A percentile compares a stretch with the other conserved stretches of the same genome.
Conservation (phyloP, 2,888 invertebrate genomes). For the Sinopyrophorus schimmeli region DNA sequence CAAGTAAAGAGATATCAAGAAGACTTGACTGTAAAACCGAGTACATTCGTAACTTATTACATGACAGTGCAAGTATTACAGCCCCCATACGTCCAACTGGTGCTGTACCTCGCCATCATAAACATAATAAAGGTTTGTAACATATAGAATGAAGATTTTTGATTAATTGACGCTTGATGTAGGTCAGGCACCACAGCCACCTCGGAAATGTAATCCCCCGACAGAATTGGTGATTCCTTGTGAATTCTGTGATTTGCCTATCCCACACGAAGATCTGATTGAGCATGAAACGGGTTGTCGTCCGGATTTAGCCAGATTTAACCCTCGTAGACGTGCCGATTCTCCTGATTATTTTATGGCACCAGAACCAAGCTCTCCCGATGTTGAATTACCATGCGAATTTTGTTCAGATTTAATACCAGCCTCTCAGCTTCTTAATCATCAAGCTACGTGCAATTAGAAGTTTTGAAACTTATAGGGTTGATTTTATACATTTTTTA, state of each 20-base stretch:
- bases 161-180: not conserved
- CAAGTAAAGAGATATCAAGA: slow-evolving; percentile 52
- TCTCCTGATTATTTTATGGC: slow-evolving; percentile 42
- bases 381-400: slow-evolving; percentile 62
- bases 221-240: slow-evolving; percentile 58
- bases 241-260: slow-evolving; percentile 60
- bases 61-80: slow-evolving; percentile 54
- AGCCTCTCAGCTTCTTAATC: slow-evolving; percentile 59
- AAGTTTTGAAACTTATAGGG: slow-evolving; percentile 16
- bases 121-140: slow-evolving; percentile 50
- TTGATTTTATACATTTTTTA: too few species aligned
- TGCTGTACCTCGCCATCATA: slow-evolving; percentile 51
- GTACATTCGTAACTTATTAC: slow-evolving; percentile 53
- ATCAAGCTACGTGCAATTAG: slow-evolving; percentile 57
- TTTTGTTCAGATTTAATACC: slow-evolving; percentile 61
- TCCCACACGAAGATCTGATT: slow-evolving; percentile 58
- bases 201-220: slow-evolving; percentile 57
- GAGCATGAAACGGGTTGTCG: slow-evolving; percentile 58
- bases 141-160: not conserved
- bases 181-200: slow-evolving; percentile 57
- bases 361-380: slow-evolving; percentile 44
- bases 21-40: slow-evolving; percentile 54
- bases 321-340: slow-evolving; percentile 41
- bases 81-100: slow-evolving; percentile 50
- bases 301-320: slow-evolving; percentile 52